Evolutionary conservation across 2,888 invertebrate species (phyloP).

Genomic region (Phytoseiulus persimilis): DNA sequence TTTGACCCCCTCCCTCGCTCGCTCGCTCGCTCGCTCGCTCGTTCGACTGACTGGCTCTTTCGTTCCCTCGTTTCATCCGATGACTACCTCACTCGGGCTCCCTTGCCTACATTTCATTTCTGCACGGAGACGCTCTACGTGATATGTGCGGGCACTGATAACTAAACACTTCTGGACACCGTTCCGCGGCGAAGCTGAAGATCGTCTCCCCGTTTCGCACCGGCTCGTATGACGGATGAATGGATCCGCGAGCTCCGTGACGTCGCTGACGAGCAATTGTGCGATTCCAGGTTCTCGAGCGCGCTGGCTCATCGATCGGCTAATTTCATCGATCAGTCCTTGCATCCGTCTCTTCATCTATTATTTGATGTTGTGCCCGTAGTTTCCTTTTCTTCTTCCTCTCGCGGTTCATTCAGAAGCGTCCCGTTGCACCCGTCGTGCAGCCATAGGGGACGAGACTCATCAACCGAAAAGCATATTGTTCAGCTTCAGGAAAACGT

Average conservation of each 20-base stretch:
- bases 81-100: not conserved
- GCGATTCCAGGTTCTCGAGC: not conserved
- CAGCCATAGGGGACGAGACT: not conserved
- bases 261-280: not conserved
- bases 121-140: not conserved
- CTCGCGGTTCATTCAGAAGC: not conserved
- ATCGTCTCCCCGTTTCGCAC: not conserved
- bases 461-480: not conserved
- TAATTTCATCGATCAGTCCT: not conserved
- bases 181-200: not conserved
- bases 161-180: not conserved
- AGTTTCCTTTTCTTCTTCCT: not conserved
- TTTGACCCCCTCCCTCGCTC: constrained; percentile 23
- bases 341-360: not conserved
- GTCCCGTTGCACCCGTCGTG: not conserved
- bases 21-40: not conserved
- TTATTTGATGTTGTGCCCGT: not conserved
- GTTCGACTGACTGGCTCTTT: not conserved
- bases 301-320: not conserved
- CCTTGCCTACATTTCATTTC: not conserved
- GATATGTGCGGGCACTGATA: not conserved
- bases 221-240: not conserved
- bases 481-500: not conserved
- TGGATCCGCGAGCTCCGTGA: not conserved
- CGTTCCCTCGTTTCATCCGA: not conserved